Evolutionary conservation across 1,140 invertebrate species (phyloP).

Genomic region (Stegodyphus mimosarum): DNA sequence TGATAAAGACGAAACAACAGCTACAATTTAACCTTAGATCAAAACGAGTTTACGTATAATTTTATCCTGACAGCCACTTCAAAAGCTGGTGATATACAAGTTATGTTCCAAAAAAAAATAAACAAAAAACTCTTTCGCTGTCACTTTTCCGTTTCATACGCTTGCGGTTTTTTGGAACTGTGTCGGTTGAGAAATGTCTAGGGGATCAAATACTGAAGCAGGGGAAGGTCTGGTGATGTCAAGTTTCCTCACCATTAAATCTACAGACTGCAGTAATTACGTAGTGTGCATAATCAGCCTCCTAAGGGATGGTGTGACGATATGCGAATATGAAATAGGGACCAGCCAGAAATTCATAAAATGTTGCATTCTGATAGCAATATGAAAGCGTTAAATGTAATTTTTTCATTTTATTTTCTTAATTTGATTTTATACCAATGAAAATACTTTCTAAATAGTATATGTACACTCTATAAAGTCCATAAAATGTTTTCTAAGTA

Average conservation of each 20-base stretch:
- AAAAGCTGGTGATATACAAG: no score
- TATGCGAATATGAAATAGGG: slow-evolving; percentile 1
- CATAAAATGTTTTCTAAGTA: no score
- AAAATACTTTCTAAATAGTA: no score
- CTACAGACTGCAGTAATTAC: slow-evolving; percentile 54
- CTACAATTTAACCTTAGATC: background rate
- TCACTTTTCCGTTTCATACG: slow-evolving; percentile 35
- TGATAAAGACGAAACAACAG: background rate
- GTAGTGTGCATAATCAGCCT: slow-evolving; percentile 44
- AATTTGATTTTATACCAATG: no score
- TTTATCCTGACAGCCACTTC: no score
- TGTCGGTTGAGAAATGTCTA: slow-evolving; percentile 29
- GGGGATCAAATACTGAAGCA: slow-evolving; percentile 43
- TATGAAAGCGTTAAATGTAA: no score
- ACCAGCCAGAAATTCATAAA: no score
- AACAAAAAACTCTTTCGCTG: slow-evolving; percentile 26
- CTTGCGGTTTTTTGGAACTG: slow-evolving; percentile 39
- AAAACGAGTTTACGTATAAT: background rate
- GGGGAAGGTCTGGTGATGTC: slow-evolving; percentile 46
- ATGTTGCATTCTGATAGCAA: no score
- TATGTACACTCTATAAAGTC: no score
- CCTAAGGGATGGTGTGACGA: slow-evolving; percentile 28
- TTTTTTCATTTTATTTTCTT: no score
- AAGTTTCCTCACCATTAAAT: slow-evolving; percentile 54
- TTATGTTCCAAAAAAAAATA: background rate